Evolutionary conservation across 2,797 vertebrate species (phyloP).

Genomic region (Lutra lutra): DNA sequence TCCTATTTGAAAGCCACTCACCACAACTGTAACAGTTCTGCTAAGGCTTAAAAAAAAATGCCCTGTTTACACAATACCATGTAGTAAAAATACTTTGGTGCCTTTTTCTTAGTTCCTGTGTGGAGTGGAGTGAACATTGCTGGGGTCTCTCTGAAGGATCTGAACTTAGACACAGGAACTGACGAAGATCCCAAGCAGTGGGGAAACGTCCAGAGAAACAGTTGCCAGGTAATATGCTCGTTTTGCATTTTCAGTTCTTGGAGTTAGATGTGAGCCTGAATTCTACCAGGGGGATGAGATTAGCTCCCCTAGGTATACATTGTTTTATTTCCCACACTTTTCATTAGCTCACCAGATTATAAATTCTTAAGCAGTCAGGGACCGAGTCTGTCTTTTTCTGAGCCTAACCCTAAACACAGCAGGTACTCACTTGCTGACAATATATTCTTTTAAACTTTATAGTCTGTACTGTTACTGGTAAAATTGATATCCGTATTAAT

Average conservation of each 20-base stretch:
- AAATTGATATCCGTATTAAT: neutral
- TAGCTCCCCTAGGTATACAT: neutral
- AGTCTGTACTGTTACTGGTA: neutral
- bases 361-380: neutral
- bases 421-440: neutral
- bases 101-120: conserved; percentile 89
- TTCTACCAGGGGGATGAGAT: conserved; percentile 9
- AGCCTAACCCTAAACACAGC: neutral
- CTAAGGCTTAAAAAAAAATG: neutral
- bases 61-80: neutral
- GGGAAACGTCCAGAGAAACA: conserved; percentile 92
- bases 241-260: neutral
- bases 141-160: conserved; percentile 90
- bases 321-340: neutral
- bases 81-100: neutral
- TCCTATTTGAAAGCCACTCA: conserved; percentile 9
- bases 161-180: conserved; percentile 90
- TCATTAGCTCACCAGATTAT: neutral
- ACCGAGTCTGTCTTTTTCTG: neutral
- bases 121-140: conserved; percentile 95
- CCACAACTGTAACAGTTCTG: neutral
- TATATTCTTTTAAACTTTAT: neutral
- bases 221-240: conserved; percentile 89
- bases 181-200: conserved; percentile 91
- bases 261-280: neutral